Base-by-base conservation (phyloP, 2,888 invertebrate species). In the Caenorhabditis sp. region DNA sequence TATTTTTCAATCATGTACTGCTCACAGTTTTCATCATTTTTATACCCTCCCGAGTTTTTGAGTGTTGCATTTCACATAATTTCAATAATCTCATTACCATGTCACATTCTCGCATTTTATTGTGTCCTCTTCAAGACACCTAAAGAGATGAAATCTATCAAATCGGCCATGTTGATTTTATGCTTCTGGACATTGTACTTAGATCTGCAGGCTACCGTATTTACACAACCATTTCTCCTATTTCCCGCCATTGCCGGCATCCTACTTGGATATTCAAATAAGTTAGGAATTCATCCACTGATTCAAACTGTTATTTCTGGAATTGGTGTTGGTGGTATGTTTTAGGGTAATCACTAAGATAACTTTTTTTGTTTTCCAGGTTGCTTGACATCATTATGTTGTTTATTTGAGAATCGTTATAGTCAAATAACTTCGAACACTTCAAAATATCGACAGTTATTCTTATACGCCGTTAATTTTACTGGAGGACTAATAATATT, bases 101-200 rank as follows among this genome's bases (percentile, higher is more conserved):
- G 64, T 7, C 65, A 65, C 38, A 8, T 64, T 1, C 27, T 69
- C 26, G 69, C 59, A 8, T 25, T 56, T 3, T 69, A 69, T 49
- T 63, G 63, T 60, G 65, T 70, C n/a, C 14, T 70, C 14, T 65
- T 52, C 36, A 56, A 61, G n/a, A 70, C 65, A 1, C 70, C 70
- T 0, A 52, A 61, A 5, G 36, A 50, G 0, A 70, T 70, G 70
- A 60, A 53, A 38, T 57, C 60, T 17, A 64, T 63, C 1, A 70
- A 62, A 38, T 58, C 27, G 57, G 61, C 49, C 38, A 50, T 70
- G 61, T 26, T 70, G 25, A 56, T 58, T 5, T 17, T 65, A 20
- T 64, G 56, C 17, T 14, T 70, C 8, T 59, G 63, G 59, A 68
- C 54, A 56, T 43, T 53, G 0, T 26, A 54, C 8, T 17, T 68